These are phyloP conservation scores for Seriola quinqueradiata DNA, from an alignment of 2,113 vertebrate species.

Conservation along the genomic window DNA sequence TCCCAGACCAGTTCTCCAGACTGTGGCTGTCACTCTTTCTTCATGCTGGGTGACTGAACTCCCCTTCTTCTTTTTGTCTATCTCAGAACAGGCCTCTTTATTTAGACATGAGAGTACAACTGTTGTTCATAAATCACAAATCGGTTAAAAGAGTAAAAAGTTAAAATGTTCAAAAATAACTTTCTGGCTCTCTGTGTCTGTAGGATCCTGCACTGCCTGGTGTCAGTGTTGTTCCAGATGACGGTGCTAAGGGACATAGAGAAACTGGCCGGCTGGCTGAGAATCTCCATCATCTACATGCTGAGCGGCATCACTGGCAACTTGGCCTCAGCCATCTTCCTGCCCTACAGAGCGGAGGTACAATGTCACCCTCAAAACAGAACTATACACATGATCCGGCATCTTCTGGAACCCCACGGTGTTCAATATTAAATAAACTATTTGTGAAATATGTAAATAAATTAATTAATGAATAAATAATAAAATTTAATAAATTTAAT, in stretches of 20 bases:
- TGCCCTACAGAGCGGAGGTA: constrained; percentile 98
- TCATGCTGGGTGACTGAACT: constrained; percentile 90
- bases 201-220: constrained; percentile 98
- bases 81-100: neutral
- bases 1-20: constrained; percentile 98
- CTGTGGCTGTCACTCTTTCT: constrained; percentile 98
- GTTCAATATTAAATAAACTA: neutral
- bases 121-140: neutral
- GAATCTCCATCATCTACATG: constrained; percentile 98
- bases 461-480: no score
- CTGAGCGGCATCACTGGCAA: constrained; percentile 96
- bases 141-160: neutral
- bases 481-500: no score
- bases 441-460: no score
- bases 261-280: constrained; percentile 97
- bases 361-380: constrained; percentile 2
- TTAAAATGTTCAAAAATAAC: neutral
- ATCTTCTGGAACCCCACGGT: neutral
- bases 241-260: constrained; percentile 95
- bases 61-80: neutral
- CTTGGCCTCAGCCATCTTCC: constrained; percentile 95
- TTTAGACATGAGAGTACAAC: neutral
- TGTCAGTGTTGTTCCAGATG: constrained; percentile 98
- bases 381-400: no score
- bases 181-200: constrained; percentile 29